Evolutionary conservation across 2,888 invertebrate species (phyloP), one percentile per base, ranked within the genome.

Genomic region (Exocentrus adspersus): DNA sequence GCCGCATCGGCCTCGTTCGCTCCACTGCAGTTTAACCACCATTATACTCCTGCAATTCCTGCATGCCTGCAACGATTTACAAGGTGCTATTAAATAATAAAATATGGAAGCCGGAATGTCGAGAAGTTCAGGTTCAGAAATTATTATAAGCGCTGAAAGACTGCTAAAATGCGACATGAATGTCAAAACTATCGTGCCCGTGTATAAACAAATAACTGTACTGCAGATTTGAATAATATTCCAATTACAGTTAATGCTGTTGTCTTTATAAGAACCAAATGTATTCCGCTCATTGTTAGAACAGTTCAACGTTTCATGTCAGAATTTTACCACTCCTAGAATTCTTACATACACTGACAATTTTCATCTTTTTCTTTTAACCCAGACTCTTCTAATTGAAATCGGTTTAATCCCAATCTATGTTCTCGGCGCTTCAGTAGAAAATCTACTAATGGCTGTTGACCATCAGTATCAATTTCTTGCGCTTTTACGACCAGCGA

Each of bases 51-150:
- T 37, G 37, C 37, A 37, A 12, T 14, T 9, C 37, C 37, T 37
- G 37, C 37, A 37, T 37, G 5, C 37, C 37, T 37, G 37, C 37
- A 37, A 14, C 12, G 37, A 37, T 37, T 37, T 37, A 37, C 12
- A 37, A 37, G 37, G 37, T 37, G 37, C n/a, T 14, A 37, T 37
- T n/a, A 37, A 37, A n/a, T n/a, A n/a, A n/a, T n/a, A n/a, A 37
- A 37, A 37, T 37, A 37, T 37, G 2, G 37, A 37, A 37, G n/a
- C 5, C 12, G 5, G 5, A 24, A 24, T 24, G 3, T 24, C 24
- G 4, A 24, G n/a, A n/a, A n/a, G n/a, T n/a, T n/a, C n/a, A n/a
- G n/a, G n/a, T n/a, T n/a, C n/a, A n/a, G n/a, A n/a, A n/a, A n/a
- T n/a, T n/a, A n/a, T n/a, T n/a, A n/a, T n/a, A n/a, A n/a, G n/a